A percentile compares a stretch with the other conserved stretches of the same genome.
Evolutionary conservation across 2,113 vertebrate genomes (phyloP).

Genomic region (Tragelaphus buxtoni): DNA sequence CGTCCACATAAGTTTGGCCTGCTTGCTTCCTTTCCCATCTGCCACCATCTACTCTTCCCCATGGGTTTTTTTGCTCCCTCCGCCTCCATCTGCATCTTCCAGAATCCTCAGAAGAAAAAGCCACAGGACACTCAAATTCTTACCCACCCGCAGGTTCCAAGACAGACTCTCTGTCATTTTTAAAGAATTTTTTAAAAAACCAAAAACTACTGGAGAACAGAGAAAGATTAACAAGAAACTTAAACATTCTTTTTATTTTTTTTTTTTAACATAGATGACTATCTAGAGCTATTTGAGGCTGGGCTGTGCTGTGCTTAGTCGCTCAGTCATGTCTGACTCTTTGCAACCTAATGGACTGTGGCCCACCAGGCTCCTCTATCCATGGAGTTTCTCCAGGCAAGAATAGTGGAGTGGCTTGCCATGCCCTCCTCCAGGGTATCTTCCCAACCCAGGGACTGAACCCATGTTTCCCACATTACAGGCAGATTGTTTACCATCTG

Average conservation of each 20-base stretch:
- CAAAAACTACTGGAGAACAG: neutral
- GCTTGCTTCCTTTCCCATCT: neutral
- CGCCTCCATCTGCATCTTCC: neutral
- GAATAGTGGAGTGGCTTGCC: neutral
- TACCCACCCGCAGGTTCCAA: neutral
- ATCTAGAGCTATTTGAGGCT: neutral
- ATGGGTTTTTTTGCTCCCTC: neutral
- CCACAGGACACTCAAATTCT: neutral
- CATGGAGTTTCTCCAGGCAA: neutral
- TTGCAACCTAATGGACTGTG: neutral
- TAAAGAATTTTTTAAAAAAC: neutral
- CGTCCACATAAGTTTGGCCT: neutral
- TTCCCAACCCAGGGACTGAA: neutral
- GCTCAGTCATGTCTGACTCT: neutral
- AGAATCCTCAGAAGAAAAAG: neutral
- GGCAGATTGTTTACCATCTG: accelerated
- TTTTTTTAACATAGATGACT: neutral
- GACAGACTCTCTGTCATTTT: neutral
- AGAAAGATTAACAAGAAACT: neutral
- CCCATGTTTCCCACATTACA: neutral
- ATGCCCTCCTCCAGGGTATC: neutral
- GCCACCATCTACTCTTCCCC: neutral
- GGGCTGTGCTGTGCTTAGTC: neutral
- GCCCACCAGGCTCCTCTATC: neutral
- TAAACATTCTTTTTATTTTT: neutral